These are phyloP conservation scores for Lasius platythorax DNA, from an alignment of 2,888 invertebrate genomes.

Conservation along the genomic window DNA sequence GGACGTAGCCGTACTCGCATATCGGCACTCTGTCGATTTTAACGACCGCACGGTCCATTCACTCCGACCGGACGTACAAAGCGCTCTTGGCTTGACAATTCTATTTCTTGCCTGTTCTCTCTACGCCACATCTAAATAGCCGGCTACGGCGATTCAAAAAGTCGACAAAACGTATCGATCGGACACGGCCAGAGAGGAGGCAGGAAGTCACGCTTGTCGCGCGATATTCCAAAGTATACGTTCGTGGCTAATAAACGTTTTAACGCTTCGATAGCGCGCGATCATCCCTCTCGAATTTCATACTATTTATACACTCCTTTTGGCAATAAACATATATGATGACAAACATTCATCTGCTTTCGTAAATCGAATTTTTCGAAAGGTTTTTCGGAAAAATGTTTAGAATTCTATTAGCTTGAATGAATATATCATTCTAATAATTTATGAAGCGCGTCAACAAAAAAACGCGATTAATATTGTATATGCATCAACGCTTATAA, in stretches of 20 bases:
- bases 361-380: neutral
- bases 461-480: neutral
- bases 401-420: neutral
- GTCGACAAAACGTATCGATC: conserved; percentile 52
- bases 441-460: neutral
- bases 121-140: conserved; percentile 48
- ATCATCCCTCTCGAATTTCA: neutral
- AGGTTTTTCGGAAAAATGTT: neutral
- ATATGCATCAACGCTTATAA: neutral
- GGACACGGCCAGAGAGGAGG: conserved; percentile 33
- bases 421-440: neutral
- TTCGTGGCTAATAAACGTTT: conserved; percentile 18
- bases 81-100: conserved; percentile 51
- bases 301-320: neutral
- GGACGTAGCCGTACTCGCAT: conserved; percentile 55
- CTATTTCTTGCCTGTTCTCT: conserved; percentile 48
- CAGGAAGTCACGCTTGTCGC: conserved; percentile 50
- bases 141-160: conserved; percentile 46
- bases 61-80: conserved; percentile 43
- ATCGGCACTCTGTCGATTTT: conserved; percentile 57
- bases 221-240: conserved; percentile 25
- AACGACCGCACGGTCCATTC: conserved; percentile 55
- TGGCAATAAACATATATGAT: neutral
- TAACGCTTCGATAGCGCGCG: neutral
- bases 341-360: neutral